phyloP scores from a whole-genome alignment of 2,113 vertebrate species.

The Chionomys nivalis region DNA sequence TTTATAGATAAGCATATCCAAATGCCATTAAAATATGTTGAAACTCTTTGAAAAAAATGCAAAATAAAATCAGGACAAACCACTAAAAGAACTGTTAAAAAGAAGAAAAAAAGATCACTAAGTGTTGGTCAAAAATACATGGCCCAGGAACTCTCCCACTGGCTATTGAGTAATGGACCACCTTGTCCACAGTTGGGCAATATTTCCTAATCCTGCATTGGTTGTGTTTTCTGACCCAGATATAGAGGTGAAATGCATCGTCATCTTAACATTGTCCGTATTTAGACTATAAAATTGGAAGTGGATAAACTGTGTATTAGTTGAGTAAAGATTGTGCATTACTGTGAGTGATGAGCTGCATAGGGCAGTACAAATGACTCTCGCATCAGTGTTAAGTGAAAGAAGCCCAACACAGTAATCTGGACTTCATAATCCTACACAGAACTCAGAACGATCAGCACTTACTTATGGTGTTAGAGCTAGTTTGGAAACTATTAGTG shows the following conservation, averaged over 20 bases:
- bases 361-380: not conserved
- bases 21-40: not conserved
- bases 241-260: not conserved
- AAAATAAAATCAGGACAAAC: constrained; percentile 18
- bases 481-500: not conserved
- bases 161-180: not conserved
- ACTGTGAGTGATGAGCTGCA: not conserved
- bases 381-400: not conserved
- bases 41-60: not conserved
- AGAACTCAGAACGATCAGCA: not conserved
- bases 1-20: not conserved
- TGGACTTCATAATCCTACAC: not conserved
- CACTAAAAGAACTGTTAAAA: not conserved
- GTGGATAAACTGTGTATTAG: too few relatives aligned
- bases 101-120: not conserved
- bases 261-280: not conserved
- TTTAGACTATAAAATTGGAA: not conserved
- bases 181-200: not conserved
- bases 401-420: not conserved
- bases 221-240: not conserved
- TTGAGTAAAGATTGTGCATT: too few relatives aligned
- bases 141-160: not conserved
- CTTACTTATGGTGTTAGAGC: not conserved
- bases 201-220: not conserved
- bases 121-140: not conserved